Evolutionary conservation across 2,797 vertebrate species (phyloP).

Genomic region (Propithecus deckenii): DNA sequence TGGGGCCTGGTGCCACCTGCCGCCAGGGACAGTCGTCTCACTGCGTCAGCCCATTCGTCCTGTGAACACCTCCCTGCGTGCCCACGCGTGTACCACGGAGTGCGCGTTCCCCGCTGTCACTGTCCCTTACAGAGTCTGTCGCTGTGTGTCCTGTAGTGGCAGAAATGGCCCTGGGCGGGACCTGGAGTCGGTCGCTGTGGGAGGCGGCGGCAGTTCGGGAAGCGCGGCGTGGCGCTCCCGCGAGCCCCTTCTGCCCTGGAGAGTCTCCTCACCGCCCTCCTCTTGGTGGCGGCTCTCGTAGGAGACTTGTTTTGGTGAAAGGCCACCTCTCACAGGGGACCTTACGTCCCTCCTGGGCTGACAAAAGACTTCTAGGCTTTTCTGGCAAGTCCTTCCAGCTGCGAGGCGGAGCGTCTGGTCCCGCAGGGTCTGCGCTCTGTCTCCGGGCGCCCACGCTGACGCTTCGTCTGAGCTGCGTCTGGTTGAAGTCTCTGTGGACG

Average conservation of each 20-base stretch:
- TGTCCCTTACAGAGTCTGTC: neutral
- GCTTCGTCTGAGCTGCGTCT: too few relatives aligned
- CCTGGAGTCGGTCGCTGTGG: neutral
- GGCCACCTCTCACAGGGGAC: neutral
- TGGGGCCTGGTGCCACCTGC: neutral
- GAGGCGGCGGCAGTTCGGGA: neutral
- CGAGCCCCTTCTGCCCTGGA: neutral
- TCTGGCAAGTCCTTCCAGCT: too few relatives aligned
- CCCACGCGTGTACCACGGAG: neutral
- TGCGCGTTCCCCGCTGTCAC: neutral
- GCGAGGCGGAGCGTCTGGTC: neutral
- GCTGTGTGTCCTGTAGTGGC: neutral
- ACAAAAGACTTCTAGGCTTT: neutral
- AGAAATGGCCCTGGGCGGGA: neutral
- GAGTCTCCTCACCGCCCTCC: neutral
- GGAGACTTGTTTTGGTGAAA: neutral
- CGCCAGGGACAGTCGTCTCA: neutral
- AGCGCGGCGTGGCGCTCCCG: fast-evolving
- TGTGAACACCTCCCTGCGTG: neutral
- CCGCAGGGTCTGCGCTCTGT: neutral
- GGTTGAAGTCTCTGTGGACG: too few relatives aligned
- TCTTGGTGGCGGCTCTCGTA: neutral
- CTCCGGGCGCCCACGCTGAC: neutral
- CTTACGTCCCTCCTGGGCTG: neutral
- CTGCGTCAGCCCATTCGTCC: neutral